phyloP scores from a whole-genome alignment of 1,140 invertebrate species.

The Bombus picipes region DNA sequence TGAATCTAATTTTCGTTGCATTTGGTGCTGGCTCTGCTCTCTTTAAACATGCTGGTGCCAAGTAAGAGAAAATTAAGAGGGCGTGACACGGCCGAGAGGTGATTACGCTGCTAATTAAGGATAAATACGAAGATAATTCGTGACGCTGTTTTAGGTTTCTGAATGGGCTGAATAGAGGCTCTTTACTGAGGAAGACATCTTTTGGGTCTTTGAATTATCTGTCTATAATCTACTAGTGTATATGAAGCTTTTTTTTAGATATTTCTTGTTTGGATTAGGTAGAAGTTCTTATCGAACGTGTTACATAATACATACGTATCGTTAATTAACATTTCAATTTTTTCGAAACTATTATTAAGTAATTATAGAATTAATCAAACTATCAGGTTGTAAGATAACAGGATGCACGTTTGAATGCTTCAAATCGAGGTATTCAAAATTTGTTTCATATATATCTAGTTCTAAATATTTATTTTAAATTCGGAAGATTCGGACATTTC shows the following conservation, averaged over 20 bases:
- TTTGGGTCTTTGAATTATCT: background rate
- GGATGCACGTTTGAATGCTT: too few species aligned
- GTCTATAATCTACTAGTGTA: background rate
- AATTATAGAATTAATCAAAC: too few species aligned
- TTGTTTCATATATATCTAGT: too few species aligned
- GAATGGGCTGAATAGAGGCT: background rate
- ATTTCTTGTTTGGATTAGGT: background rate
- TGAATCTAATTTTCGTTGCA: background rate
- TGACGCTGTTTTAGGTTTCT: background rate
- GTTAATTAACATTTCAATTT: too few species aligned
- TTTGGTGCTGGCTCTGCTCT: too few species aligned
- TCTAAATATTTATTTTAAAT: too few species aligned
- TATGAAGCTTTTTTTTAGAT: background rate
- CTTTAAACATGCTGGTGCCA: background rate
- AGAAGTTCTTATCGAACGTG: too few species aligned
- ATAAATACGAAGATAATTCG: background rate
- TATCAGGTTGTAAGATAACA: too few species aligned
- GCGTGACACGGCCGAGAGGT: conserved; percentile 4
- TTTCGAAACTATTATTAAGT: too few species aligned
- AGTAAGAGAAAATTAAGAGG: background rate
- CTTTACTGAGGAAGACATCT: background rate
- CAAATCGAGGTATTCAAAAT: too few species aligned
- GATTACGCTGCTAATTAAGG: background rate
- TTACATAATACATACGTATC: too few species aligned
- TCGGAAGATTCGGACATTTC: too few species aligned